Evolutionary conservation across 2,113 vertebrate species (phyloP), one percentile per base, ranked within the genome.

Genomic region (Burhinus oedicnemus): DNA sequence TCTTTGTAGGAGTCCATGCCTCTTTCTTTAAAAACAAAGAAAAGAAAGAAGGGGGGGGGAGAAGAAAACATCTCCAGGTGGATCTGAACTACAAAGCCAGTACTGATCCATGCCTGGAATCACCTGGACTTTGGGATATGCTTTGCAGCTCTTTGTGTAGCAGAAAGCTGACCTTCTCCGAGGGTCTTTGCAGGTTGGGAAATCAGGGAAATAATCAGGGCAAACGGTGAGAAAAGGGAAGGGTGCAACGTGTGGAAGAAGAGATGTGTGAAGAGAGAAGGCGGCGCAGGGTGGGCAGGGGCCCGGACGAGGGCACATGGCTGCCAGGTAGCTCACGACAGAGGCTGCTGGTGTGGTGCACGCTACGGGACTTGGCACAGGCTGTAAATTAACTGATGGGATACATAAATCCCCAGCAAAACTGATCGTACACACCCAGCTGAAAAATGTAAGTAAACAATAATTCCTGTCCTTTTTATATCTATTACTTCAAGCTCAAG

Each of bases 371-470:
- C 93, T 58, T 96, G 96, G 96, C 97, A 94, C 66, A 65, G 80
- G 91, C 94, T 87, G 72, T 30, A 89, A 97, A 76, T 90, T 36
- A 94, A 77, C 65, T 89, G 95, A 92, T 91, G 95, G 69, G 96
- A 94, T 97, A 89, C 87, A 66, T 87, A 93, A 98, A 98, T 95
- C 96, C 97, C 86, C 94, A 85, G 96, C 95, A 97, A 94, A 95
- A 94, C 57, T 74, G 81, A 90, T 89, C 94, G 97, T 93, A 98
- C 97, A 98, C 98, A 93, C 98, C 98, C 98, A 94, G 77, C 52
- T 83, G 97, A 98, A 98, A 98, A 98, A 98, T 98, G 98, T 97
- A 97, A 98, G 98, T 97, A 96, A 97, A 95, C 97, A 98, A 81
- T 89, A 92, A 97, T 97, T 98, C 92, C 93, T 95, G 75, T 97